Evolutionary conservation across 2,797 vertebrate genomes (phyloP), one percentile per base, ranked within the genome.

Genomic region (Phoxinus dragarum): DNA sequence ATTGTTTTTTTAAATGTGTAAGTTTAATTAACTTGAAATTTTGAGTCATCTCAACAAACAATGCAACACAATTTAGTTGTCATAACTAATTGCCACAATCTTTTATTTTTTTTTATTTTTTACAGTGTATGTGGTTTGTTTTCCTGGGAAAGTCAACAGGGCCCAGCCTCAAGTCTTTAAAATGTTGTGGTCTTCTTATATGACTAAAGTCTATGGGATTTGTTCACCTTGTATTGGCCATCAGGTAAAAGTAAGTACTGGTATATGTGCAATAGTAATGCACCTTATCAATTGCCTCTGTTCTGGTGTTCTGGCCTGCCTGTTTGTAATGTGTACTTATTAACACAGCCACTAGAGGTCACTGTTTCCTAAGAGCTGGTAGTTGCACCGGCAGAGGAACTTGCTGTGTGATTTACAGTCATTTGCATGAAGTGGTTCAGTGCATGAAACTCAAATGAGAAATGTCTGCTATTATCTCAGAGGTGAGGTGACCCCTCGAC

Each of bases 271-370:
- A 31, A 21, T 1, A 52, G 17, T 36, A 34, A 34, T 75, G 47
- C 5, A 49, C 47, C 4, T 49, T 49, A 16, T 47, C 42, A 44
- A 44, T 44, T 44, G 44, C 44, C 44, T 44, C 44, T 12, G 44
- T 44, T 44, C 44, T n/a, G 11, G 9, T 4, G 10, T 67, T 67
- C 3, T 40, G 36, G 1, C 23, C 47, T 12, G 40, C 12, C 52
- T 67, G 16, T 38, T 31, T 59, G 34, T 23, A 27, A 8, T 31
- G 49, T 77, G 75, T 52, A 54, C 40, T 83, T 69, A 44, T 81
- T 12, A 23, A 77, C 86, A 1, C 47, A 27, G 74, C 52, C 89
- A 88, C 78, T 74, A 87, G 89, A 90, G 49, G 84, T 74, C 88
- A 69, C 47, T 86, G 36, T 82, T 66, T 34, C 56, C 69, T 86